phyloP scores from a whole-genome alignment of 2,888 invertebrate genomes.

The Omphaloscelis lunosa region DNA sequence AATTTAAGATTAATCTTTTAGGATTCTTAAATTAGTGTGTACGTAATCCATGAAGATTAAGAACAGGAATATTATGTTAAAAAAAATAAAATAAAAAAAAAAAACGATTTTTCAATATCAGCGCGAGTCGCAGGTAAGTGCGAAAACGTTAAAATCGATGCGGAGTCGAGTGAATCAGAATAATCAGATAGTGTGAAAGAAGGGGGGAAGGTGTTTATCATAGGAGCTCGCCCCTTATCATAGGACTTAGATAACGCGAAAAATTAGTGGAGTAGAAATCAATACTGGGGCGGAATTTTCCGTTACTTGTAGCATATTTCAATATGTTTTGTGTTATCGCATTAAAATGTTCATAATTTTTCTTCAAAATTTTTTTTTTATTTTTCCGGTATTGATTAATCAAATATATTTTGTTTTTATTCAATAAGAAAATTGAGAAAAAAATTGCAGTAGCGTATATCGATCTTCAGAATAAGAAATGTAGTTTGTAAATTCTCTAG shows the following conservation, averaged over 20 bases:
- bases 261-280: constrained; percentile 85
- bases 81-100: not conserved
- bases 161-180: constrained; percentile 69
- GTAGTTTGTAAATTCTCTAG: not conserved
- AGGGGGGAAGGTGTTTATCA: constrained; percentile 84
- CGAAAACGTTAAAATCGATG: constrained; percentile 65
- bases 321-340: constrained; percentile 21
- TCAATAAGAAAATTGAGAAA: not conserved
- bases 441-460: not conserved
- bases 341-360: constrained; percentile 30
- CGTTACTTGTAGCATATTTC: constrained; percentile 63
- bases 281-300: constrained; percentile 80
- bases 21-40: not conserved
- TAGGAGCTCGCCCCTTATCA: constrained; percentile 82
- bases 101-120: constrained; percentile 8
- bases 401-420: not conserved
- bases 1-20: not conserved
- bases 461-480: not conserved
- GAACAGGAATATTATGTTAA: not conserved
- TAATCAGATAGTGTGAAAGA: constrained; percentile 77
- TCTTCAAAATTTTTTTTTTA: constrained; percentile 6
- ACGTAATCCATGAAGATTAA: not conserved
- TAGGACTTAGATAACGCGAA: constrained; percentile 83
- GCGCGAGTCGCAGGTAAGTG: constrained; percentile 30
- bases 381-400: not conserved